A percentile compares a stretch with the other conserved stretches of the same genome.
These are phyloP conservation scores for Onychomys torridus DNA, from an alignment of 2,797 vertebrate species.

Conservation along the genomic window DNA sequence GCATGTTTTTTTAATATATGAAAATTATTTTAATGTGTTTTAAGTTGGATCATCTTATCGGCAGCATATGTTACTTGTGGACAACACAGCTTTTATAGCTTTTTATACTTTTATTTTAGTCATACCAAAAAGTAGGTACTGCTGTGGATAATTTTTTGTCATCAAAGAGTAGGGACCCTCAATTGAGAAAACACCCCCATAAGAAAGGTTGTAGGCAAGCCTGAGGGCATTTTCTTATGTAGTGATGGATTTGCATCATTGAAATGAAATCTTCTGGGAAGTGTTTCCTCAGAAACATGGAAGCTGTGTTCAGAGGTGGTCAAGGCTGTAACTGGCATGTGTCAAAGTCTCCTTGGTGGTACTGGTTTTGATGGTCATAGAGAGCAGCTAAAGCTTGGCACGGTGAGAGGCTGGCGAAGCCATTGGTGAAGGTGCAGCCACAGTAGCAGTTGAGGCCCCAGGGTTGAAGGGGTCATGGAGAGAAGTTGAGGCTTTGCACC, in stretches of 20 bases:
- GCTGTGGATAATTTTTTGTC: neutral
- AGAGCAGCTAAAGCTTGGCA: neutral
- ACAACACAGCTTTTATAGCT: neutral
- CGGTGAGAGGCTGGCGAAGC: neutral
- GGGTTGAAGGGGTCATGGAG: neutral
- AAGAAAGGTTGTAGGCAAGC: neutral
- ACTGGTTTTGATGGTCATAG: neutral
- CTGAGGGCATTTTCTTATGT: neutral
- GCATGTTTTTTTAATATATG: neutral
- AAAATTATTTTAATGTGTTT: neutral
- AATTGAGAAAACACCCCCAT: neutral
- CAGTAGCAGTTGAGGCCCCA: neutral
- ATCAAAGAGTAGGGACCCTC: too few species aligned
- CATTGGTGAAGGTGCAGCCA: neutral
- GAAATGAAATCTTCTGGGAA: neutral
- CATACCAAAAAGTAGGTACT: neutral
- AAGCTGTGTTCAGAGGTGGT: neutral
- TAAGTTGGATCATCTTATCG: neutral
- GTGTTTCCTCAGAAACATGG: neutral
- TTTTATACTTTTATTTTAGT: neutral
- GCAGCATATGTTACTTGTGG: neutral
- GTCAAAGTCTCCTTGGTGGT: neutral
- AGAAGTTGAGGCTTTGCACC: neutral
- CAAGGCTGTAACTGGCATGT: neutral
- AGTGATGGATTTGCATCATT: neutral